Evolutionary conservation across 2,888 invertebrate species (phyloP).

Genomic region (Polyommatus iphigenia): DNA sequence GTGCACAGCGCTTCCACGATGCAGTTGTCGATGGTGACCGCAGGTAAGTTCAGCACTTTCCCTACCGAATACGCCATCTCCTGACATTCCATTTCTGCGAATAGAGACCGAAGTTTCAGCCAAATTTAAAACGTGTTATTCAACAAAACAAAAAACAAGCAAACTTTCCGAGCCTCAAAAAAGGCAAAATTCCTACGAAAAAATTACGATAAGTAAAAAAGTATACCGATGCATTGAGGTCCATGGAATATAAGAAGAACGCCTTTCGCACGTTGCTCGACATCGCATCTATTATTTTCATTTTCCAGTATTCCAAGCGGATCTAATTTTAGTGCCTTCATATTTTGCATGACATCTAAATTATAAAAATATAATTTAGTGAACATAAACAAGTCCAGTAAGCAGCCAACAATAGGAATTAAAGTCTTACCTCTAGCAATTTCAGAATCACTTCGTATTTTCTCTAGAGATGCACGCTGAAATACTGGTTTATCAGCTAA

Average conservation of each 20-base stretch:
- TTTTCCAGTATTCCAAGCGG: slow-evolving; percentile 60
- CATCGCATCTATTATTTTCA: slow-evolving; percentile 45
- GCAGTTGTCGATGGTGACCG: slow-evolving; percentile 72
- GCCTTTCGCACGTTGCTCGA: slow-evolving; percentile 57
- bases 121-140: neutral
- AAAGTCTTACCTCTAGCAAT: slow-evolving; percentile 9
- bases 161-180: neutral
- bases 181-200: neutral
- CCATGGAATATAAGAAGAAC: slow-evolving; percentile 66
- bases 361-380: slow-evolving; percentile 36
- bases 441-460: neutral
- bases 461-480: neutral
- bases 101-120: neutral
- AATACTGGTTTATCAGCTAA: neutral
- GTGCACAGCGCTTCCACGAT: slow-evolving; percentile 70
- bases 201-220: neutral
- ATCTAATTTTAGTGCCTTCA: slow-evolving; percentile 58
- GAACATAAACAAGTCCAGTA: neutral
- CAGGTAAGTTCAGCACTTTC: slow-evolving; percentile 65
- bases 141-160: neutral
- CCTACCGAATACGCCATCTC: slow-evolving; percentile 70
- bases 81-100: slow-evolving; percentile 62
- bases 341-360: slow-evolving; percentile 59
- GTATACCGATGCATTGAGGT: slow-evolving; percentile 66
- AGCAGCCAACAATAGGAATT: neutral